Conservation (phyloP, 1,140 invertebrate genomes). For the Drosophila tropicalis region DNA sequence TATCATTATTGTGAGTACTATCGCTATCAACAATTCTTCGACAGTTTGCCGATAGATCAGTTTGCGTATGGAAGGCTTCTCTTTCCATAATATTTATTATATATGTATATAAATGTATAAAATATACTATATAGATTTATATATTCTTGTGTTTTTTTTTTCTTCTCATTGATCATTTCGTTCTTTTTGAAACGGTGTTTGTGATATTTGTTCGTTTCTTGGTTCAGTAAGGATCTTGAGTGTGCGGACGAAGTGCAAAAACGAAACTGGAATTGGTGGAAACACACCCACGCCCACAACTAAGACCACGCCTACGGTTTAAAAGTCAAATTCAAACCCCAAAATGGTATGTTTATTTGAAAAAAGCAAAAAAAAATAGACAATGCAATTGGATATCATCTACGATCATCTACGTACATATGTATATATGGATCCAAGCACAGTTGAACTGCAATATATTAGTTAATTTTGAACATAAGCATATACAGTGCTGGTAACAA, state of each 20-base stretch:
- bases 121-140: slow-evolving; percentile 9
- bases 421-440: not conserved
- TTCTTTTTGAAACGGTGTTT: slow-evolving; percentile 7
- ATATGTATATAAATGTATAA: slow-evolving; percentile 15
- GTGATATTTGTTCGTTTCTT: slow-evolving; percentile 15
- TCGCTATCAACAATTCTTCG: slow-evolving; percentile 78
- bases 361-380: not conserved
- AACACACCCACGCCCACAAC: no score
- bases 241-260: slow-evolving; percentile 3
- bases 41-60: slow-evolving; percentile 79
- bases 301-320: not conserved
- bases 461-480: no score
- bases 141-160: not conserved
- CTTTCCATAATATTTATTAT: slow-evolving; percentile 45
- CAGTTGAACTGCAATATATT: no score
- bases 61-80: slow-evolving; percentile 76
- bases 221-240: slow-evolving; percentile 27
- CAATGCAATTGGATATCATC: not conserved
- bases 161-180: not conserved
- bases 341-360: slow-evolving; percentile 57
- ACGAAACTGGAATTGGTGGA: not conserved
- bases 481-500: no score
- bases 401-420: not conserved
- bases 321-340: not conserved
- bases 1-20: slow-evolving; percentile 61